phyloP scores from a whole-genome alignment of 2,888 invertebrate genomes.

The Deroplatys truncata region DNA sequence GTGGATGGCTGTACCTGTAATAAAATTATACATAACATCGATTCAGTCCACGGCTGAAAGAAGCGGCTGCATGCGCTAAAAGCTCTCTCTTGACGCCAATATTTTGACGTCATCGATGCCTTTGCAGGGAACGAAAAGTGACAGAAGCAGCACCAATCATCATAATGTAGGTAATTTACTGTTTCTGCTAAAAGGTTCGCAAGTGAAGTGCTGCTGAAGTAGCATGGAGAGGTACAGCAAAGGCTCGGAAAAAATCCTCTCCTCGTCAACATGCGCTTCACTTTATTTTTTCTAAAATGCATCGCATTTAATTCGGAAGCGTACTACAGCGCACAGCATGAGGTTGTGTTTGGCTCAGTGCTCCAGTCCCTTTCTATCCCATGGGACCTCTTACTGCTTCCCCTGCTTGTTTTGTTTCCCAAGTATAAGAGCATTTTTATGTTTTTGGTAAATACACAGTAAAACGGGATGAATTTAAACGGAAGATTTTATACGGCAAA shows the following conservation, averaged over 20 bases:
- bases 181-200: not conserved
- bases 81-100: not conserved
- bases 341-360: not conserved
- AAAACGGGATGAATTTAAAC: not conserved
- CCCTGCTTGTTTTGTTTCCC: not conserved
- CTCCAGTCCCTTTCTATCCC: not conserved
- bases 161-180: not conserved
- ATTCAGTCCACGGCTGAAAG: not conserved
- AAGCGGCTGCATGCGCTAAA: not conserved
- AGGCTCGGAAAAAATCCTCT: not conserved
- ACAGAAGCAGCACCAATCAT: not conserved
- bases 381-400: not conserved
- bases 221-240: not conserved
- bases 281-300: not conserved
- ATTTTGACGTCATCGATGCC: not conserved
- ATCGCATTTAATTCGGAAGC: not conserved
- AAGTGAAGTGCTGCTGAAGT: not conserved
- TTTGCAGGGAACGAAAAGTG: not conserved
- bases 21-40: too few species aligned
- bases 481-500: too few species aligned
- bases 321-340: not conserved
- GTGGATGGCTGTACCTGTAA: too few species aligned
- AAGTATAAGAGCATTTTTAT: not conserved
- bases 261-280: not conserved
- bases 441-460: not conserved